Base-by-base conservation (phyloP, 2,113 vertebrate genomes). In the Anolis carolinensis region DNA sequence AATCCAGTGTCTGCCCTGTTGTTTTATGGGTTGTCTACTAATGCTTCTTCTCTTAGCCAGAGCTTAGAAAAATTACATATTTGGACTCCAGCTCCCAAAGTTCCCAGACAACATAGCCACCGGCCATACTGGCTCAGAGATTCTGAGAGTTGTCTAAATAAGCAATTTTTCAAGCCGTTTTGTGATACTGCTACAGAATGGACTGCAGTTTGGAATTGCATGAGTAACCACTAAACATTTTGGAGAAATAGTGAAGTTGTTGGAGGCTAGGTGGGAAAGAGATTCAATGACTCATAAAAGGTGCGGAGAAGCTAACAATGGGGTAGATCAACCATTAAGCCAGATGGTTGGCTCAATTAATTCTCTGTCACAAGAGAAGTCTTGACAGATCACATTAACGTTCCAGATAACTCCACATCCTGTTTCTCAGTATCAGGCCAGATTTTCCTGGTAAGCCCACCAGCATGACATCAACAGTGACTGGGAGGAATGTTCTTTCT, bases 281-380 rank as follows among this genome's bases (percentile, higher is more conserved):
- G 70, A 30, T 74, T 23, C 30, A 30, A 7, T 83, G 62, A 44
- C 52, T 62, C 34, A 39, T 8, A 73, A 83, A 55, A 71, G 25
- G 70, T 83, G 34, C 25, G 7, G 70, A 34, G 65, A 81, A 34
- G 32, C 52, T 55, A 75, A 86, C 78, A 75, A 67, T 75, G 62
- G n/a, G 62, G 3, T 81, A 36, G 59, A 52, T 81, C 74, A 48
- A 34, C 44, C 50, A 27, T 18, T 5, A 39, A 16, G 5, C 13
- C 39, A 14, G 9, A 50, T 30, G 77, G n/a, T 34, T 86, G 78
- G n/a, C 74, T 73, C 48, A 81, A 48, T 65, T 75, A 86, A 75
- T 52, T 70, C n/a, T 75, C n/a, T 73, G 55, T 21, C 27, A 39
- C 48, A 85, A 67, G 63, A 50, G 2, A 4, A 55, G 27, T 63